Evolutionary conservation across 1,140 invertebrate genomes (phyloP).

Genomic region (Nymphalis io): DNA sequence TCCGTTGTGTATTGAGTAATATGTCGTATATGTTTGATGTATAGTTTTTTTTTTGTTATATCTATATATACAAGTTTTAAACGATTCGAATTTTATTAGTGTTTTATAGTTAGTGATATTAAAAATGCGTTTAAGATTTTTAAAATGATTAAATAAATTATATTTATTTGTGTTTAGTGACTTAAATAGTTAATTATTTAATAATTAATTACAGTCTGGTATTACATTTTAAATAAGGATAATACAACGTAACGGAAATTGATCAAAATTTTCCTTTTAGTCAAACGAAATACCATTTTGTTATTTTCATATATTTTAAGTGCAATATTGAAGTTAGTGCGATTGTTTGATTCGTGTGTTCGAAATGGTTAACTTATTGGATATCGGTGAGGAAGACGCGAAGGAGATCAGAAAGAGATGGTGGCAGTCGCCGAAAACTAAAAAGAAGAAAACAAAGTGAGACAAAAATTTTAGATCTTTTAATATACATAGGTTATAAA

Average conservation of each 20-base stretch:
- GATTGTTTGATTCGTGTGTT: not conserved
- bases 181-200: not conserved
- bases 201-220: not conserved
- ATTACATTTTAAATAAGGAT: not conserved
- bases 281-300: not conserved
- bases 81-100: no score
- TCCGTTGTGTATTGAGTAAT: no score
- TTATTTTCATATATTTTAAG: no score
- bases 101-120: no score
- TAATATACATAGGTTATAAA: constrained; percentile 7
- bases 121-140: no score
- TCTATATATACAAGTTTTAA: no score
- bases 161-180: not conserved
- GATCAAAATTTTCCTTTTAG: not conserved
- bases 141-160: no score
- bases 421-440: constrained; percentile 63
- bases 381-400: constrained; percentile 53
- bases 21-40: not conserved
- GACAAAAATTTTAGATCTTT: constrained; percentile 1
- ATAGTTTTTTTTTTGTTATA: constrained; percentile 1
- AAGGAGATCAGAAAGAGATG: constrained; percentile 58
- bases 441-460: constrained; percentile 52
- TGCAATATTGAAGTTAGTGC: no score
- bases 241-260: not conserved
- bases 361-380: constrained; percentile 43